Evolutionary conservation across 1,140 invertebrate genomes (phyloP).

Genomic region (Lineus longissimus): DNA sequence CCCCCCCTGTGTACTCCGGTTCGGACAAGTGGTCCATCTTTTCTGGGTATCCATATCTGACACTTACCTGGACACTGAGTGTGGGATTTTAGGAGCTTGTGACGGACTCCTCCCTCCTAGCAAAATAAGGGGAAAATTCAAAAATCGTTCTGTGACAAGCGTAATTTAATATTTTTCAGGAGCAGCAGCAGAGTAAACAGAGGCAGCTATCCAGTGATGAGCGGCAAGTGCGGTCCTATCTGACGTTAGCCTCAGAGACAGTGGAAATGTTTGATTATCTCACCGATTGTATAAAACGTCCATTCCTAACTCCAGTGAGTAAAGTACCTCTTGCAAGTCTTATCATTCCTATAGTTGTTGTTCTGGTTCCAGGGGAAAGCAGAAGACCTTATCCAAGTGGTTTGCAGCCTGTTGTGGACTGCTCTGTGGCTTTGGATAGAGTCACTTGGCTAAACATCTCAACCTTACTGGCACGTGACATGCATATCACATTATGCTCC

Average conservation of each 20-base stretch:
- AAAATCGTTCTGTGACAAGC: no score
- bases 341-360: background rate
- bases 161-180: constrained; percentile 25
- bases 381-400: no score
- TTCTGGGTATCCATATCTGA: background rate
- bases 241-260: constrained; percentile 90
- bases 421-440: no score
- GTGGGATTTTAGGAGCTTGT: no score
- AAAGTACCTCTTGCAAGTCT: no score
- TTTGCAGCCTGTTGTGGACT: no score
- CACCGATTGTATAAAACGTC: constrained; percentile 88
- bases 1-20: background rate
- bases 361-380: no score
- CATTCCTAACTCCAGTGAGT: constrained; percentile 78
- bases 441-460: no score
- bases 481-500: no score
- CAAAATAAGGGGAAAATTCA: no score
- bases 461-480: no score
- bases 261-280: constrained; percentile 98
- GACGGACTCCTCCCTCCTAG: no score
- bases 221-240: constrained; percentile 88
- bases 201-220: constrained; percentile 84
- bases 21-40: background rate
- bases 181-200: constrained; percentile 67
- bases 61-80: background rate